Evolutionary conservation across 2,888 invertebrate genomes (phyloP), one percentile per base, ranked within the genome.

Genomic region (Philaethria dido): DNA sequence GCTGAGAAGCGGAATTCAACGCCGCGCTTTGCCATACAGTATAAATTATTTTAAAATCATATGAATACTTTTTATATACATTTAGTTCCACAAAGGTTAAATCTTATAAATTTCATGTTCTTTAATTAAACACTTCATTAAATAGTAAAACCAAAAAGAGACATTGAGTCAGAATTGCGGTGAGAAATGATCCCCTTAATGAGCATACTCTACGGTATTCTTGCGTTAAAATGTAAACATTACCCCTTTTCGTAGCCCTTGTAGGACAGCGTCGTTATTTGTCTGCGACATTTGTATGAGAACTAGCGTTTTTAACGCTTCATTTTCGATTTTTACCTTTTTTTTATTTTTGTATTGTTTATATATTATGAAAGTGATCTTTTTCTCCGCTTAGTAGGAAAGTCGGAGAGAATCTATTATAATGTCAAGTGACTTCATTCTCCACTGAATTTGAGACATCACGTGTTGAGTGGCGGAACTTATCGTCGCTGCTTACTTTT

Each of bases 191-290:
- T 80, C 82, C 87, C 83, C 86, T 84, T 87, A 87, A 88, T 86
- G 88, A 88, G 83, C 81, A 75, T 73, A 72, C 73, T 76, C 80
- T 73, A 77, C 77, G 74, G 81, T 82, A 83, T 86, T 89, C 90
- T 88, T 89, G 85, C 87, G 91, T 90, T 91, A 90, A 90, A 89
- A 88, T 88, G 87, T 89, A 89, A 91, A 90, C 89, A 81, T 79
- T 79, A 82, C 84, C 89, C 85, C 83, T 85, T n/a, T 87, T 82
- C 73, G 75, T 80, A 78, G 83, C 81, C 78, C 82, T 84, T 79
- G 82, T 72, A 82, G 81, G 81, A 81, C 80, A 78, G 82, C 83
- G 85, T 87, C 80, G 86, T 87, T 86, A 88, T 89, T 88, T 87
- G 86, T 85, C 84, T 86, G 84, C 80, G 81, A 84, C 86, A 85